Percentiles rank a stretch among this genome's conserved stretches.
Evolutionary conservation across 35 echinoderm and acorn worm species (phyloP).

Genomic region (Amphiura filiformis): DNA sequence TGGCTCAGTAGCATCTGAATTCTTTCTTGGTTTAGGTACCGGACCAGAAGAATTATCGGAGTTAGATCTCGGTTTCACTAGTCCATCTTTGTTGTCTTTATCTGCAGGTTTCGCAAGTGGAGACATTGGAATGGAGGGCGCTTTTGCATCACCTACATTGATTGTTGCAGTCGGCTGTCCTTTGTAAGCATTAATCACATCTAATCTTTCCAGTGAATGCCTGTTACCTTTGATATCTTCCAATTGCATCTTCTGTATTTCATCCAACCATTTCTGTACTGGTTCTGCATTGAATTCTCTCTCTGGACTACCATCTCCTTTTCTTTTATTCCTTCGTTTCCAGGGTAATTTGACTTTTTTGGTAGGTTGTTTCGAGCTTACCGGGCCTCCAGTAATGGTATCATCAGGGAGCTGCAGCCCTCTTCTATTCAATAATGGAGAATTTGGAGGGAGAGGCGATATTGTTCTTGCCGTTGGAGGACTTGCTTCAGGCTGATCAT

Average conservation of each 20-base stretch:
- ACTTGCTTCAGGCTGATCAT: background rate
- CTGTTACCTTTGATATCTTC: conserved; percentile 33
- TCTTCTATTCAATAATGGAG: background rate
- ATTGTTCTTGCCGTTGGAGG: background rate
- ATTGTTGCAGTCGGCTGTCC: conserved; percentile 72
- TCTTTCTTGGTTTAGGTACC: no score
- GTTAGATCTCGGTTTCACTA: background rate
- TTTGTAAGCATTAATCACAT: conserved; percentile 89
- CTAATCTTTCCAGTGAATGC: conserved; percentile 76
- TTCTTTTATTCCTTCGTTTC: conserved; percentile 48
- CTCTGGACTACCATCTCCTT: conserved; percentile 79
- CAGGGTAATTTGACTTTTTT: conserved; percentile 47
- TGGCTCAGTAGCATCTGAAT: background rate
- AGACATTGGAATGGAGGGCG: background rate
- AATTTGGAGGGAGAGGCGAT: conserved; percentile 46
- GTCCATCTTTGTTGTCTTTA: no score
- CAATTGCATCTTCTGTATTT: conserved; percentile 9
- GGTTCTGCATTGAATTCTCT: conserved; percentile 75
- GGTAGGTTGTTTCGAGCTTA: conserved; percentile 6
- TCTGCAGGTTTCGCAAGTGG: conserved; percentile 1
- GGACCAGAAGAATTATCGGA: background rate
- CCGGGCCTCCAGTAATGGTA: conserved; percentile 16
- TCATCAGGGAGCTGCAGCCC: conserved; percentile 25
- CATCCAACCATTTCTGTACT: conserved; percentile 73
- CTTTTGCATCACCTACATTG: conserved; percentile 9